These are phyloP conservation scores for Trileptium ribeirensis DNA, from an alignment of 2,888 invertebrate species.

Conservation along the genomic window DNA sequence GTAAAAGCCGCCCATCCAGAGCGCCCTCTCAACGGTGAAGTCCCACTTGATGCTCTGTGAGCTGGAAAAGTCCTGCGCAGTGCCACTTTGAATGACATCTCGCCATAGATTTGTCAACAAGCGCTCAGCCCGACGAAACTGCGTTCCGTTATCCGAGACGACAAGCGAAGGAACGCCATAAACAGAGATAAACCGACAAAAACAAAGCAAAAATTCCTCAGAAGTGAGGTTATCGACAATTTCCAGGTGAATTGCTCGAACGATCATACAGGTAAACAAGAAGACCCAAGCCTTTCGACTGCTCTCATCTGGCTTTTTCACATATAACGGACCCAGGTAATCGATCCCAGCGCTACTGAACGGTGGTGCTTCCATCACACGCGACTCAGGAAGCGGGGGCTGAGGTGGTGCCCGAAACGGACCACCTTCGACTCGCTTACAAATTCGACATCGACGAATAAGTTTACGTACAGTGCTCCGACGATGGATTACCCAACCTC, in stretches of 20 bases:
- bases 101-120: slow-evolving; percentile 38
- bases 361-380: background rate
- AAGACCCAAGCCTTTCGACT: slow-evolving; percentile 44
- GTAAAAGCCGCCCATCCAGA: slow-evolving; percentile 55
- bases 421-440: slow-evolving; percentile 12
- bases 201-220: slow-evolving; percentile 42
- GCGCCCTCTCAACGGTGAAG: slow-evolving; percentile 52
- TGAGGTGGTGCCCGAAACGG: slow-evolving; percentile 7
- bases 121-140: slow-evolving; percentile 50
- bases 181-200: slow-evolving; percentile 48
- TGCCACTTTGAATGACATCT: background rate
- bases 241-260: too few species aligned
- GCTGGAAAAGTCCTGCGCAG: background rate
- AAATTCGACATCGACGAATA: background rate
- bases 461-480: slow-evolving; percentile 15
- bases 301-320: slow-evolving; percentile 38
- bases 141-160: slow-evolving; percentile 52
- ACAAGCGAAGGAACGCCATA: slow-evolving; percentile 46
- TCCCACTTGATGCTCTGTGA: slow-evolving; percentile 39
- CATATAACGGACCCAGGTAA: slow-evolving; percentile 49
- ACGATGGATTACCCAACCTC: slow-evolving; percentile 14
- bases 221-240: too few species aligned
- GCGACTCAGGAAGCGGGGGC: slow-evolving; percentile 20
- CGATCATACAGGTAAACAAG: slow-evolving; percentile 52
- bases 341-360: slow-evolving; percentile 45